A percentile compares a stretch with the other conserved stretches of the same genome.
These are phyloP conservation scores for Drosophila orena DNA, from an alignment of 1,140 invertebrate genomes.

Conservation along the genomic window DNA sequence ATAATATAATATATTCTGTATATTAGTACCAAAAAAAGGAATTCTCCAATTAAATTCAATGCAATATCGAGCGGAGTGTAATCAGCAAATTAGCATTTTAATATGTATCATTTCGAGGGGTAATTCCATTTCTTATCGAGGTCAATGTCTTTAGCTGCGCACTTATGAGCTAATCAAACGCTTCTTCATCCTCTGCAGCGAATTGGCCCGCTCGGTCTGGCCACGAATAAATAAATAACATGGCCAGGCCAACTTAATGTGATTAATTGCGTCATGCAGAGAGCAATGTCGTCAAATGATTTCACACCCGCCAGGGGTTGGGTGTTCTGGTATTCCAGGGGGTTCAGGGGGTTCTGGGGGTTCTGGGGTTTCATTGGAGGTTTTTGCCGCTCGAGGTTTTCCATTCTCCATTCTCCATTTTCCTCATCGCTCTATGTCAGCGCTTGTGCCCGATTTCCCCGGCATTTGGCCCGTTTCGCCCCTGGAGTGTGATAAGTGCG, in stretches of 20 bases:
- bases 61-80: constrained; percentile 6
- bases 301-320: constrained; percentile 60
- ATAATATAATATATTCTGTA: too few relatives aligned
- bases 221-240: constrained; percentile 48
- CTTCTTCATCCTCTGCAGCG: constrained; percentile 23
- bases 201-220: constrained; percentile 33
- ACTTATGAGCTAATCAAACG: constrained; percentile 53
- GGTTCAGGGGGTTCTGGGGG: background rate
- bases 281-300: constrained; percentile 74
- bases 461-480: constrained; percentile 10
- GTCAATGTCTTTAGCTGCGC: constrained; percentile 36
- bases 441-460: background rate
- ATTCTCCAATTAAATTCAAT: background rate
- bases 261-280: constrained; percentile 76
- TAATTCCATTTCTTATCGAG: constrained; percentile 24
- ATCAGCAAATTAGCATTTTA: constrained; percentile 30
- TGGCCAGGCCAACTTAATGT: constrained; percentile 60
- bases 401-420: constrained; percentile 19
- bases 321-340: background rate
- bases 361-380: background rate
- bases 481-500: constrained; percentile 73
- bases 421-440: constrained; percentile 42
- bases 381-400: background rate
- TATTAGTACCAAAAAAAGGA: background rate
- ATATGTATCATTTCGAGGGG: constrained; percentile 10